Evolutionary conservation across 1,140 invertebrate genomes (phyloP).

Genomic region (Drosophila rhopaloa): DNA sequence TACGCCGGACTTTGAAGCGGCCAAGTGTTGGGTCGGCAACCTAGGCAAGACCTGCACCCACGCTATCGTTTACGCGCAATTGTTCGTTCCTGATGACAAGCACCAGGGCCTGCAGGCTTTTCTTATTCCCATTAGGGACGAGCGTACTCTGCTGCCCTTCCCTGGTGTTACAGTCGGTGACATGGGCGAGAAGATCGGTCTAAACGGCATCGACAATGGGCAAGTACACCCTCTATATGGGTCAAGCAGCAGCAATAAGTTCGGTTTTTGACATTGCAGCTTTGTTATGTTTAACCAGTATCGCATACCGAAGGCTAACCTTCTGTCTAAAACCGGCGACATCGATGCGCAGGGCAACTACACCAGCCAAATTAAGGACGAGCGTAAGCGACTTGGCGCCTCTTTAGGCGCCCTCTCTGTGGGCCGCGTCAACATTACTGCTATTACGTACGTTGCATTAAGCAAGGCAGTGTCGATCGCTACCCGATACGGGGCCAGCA

Average conservation of each 20-base stretch:
- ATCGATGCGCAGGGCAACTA: slow-evolving; percentile 94
- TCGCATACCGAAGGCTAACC: slow-evolving; percentile 90
- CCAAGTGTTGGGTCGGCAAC: slow-evolving; percentile 91
- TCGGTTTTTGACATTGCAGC: slow-evolving; percentile 60
- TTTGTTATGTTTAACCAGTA: slow-evolving; percentile 95
- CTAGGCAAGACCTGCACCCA: slow-evolving; percentile 93
- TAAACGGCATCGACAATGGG: slow-evolving; percentile 94
- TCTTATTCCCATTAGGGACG: slow-evolving; percentile 91
- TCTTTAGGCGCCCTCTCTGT: slow-evolving; percentile 93
- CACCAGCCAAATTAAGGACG: slow-evolving; percentile 89
- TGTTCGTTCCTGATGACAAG: slow-evolving; percentile 90
- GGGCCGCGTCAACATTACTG: slow-evolving; percentile 89
- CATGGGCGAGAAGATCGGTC: slow-evolving; percentile 92
- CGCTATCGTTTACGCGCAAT: slow-evolving; percentile 93
- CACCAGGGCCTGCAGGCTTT: slow-evolving; percentile 93
- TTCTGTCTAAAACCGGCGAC: slow-evolving; percentile 94
- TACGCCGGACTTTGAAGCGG: slow-evolving; percentile 93
- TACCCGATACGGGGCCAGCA: slow-evolving; percentile 91
- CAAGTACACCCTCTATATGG: slow-evolving; percentile 55
- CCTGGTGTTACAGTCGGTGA: slow-evolving; percentile 92
- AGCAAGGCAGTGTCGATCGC: slow-evolving; percentile 91
- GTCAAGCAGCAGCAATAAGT: not conserved
- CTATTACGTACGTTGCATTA: slow-evolving; percentile 66
- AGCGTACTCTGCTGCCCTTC: slow-evolving; percentile 88
- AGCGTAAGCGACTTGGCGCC: slow-evolving; percentile 91